Evolutionary conservation across 2,888 invertebrate species (phyloP).

Genomic region (Agrotis clavis): DNA sequence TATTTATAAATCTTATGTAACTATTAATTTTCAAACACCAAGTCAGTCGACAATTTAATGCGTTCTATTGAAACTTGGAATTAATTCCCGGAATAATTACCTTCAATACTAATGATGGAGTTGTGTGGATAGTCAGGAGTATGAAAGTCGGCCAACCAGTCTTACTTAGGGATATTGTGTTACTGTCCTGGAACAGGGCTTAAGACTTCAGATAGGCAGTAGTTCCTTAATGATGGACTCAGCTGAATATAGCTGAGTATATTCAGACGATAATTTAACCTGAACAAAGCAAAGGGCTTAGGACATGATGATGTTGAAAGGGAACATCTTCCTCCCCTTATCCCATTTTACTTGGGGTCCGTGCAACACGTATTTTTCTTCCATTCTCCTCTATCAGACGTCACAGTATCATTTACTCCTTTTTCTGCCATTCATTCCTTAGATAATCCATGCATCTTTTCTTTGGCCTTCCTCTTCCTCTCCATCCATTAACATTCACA

Average conservation of each 20-base stretch:
- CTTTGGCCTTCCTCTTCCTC: too few relatives aligned
- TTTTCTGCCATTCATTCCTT: too few relatives aligned
- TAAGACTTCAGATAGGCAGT: not conserved
- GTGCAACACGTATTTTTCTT: too few relatives aligned
- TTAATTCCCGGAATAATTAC: not conserved
- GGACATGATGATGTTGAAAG: too few relatives aligned
- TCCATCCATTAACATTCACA: too few relatives aligned
- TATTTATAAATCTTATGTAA: too few relatives aligned
- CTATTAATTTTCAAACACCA: conserved; percentile 5
- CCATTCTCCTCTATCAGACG: too few relatives aligned
- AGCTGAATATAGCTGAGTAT: not conserved
- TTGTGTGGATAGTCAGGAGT: not conserved
- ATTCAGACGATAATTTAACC: not conserved
- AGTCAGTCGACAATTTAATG: not conserved
- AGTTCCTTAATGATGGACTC: not conserved
- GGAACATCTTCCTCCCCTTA: too few relatives aligned
- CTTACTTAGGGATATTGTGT: not conserved
- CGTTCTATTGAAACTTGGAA: not conserved
- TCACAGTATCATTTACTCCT: too few relatives aligned
- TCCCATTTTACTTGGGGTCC: too few relatives aligned
- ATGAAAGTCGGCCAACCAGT: not conserved
- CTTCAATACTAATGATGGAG: not conserved
- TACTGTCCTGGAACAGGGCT: not conserved
- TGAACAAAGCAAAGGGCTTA: not conserved
- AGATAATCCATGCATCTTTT: too few relatives aligned